Evolutionary conservation across 2,113 vertebrate species (phyloP), one percentile per base, ranked within the genome.

Genomic region (Oxyruncus cristatus): DNA sequence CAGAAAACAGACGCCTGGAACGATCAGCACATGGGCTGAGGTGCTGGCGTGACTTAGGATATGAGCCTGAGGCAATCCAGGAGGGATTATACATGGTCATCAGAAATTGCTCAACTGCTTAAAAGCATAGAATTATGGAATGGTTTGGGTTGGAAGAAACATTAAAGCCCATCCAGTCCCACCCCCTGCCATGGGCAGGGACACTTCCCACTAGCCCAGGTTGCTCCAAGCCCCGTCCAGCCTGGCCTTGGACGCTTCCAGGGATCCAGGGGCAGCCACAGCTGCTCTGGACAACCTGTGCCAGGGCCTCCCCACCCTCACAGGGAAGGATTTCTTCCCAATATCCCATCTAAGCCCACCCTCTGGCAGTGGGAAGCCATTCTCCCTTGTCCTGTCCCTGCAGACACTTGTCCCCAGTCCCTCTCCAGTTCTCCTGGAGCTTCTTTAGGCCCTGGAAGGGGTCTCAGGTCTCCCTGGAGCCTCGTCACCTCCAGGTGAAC

Each of bases 201-300:
- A 75, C 37, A 75, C 7, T 1, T 55, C 14, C 55, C n/a, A 62
- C 9, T 19, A 9, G 0, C 11, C 24, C 71, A 55, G n/a, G 17
- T 0, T 22, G 13, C 41, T 70, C 55, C 70, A 52, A 52, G 27
- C 3, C 16, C 11, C 1, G 1, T 46, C 28, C n/a, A 89, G 0
- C 8, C 62, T 41, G n/a, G 6, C 30, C 47, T 70, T 1, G 55
- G 1, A 67, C 44, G 28, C 18, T 74, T 20, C 8, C 19, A 67
- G 61, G 44, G 14, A 68, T 20, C 59, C 35, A 62, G 11, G 6
- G 3, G n/a, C 39, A 75, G 46, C 16, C 70, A 61, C 39, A 75
- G 70, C 28, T 67, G 0, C 44, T n/a, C 23, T 52, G 18, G 12
- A 2, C 3, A 82, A 0, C 37, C 33, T 76, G 30, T 41, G 30